Evolutionary conservation across 2,113 vertebrate genomes (phyloP), one percentile per base, ranked within the genome.

Genomic region (Lichenostomus cassidix): DNA sequence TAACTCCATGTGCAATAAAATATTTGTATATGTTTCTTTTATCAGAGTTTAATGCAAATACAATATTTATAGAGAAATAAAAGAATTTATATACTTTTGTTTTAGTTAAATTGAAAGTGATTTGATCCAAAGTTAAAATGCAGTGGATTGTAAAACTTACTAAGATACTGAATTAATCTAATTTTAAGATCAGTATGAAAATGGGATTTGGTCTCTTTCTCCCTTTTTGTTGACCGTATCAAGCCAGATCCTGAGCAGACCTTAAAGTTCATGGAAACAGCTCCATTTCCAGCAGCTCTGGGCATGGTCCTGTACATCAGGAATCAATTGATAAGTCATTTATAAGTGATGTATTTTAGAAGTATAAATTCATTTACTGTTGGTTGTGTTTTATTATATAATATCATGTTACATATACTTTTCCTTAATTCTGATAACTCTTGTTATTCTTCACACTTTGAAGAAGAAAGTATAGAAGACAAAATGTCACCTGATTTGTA

Each of bases 401-500:
- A 29, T 76, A 68, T 52, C 62, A 24, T n/a, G 21, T 83, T 89
- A 62, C 70, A 23, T 47, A 50, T 10, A 58, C 42, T 31, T 77
- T 74, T 83, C 82, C 65, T 70, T 89, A 50, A 62, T 78, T 74
- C 60, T 68, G 49, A 63, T 91, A 88, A 6, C 27, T 89, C 46
- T 53, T 59, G 70, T 76, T 90, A 14, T 69, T 39, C 64, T 82
- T 95, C 74, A 87, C 80, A 76, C 90, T 93, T 95, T 5, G 42
- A 94, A 88, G 94, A 67, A 77, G 71, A 94, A 90, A 82, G 50
- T 76, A 63, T 20, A 27, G 47, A 76, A 89, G 83, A 73, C 67
- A 92, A 90, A 96, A 75, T 47, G 59, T 84, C 91, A 73, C 95
- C 65, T 39, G 52, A 67, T 84, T 74, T 89, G 88, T 92, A 10